phyloP scores from a whole-genome alignment of 2,888 invertebrate genomes.

The Glomeris marginata region DNA sequence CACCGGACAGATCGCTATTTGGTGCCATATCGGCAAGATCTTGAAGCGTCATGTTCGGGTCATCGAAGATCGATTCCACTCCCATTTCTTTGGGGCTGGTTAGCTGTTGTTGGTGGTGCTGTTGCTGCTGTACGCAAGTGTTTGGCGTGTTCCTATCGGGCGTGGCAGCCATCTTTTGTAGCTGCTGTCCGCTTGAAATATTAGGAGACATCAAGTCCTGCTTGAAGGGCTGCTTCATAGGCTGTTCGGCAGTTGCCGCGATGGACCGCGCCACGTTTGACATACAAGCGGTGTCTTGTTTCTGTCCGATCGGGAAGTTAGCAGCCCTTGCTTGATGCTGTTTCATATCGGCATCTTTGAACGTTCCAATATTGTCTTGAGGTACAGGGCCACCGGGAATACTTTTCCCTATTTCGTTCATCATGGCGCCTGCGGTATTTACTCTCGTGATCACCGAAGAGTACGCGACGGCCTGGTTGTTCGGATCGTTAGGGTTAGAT shows the following conservation, averaged over 20 bases:
- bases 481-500: too few relatives aligned
- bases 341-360: neutral
- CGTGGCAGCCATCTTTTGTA: constrained; percentile 1
- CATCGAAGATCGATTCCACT: constrained; percentile 8
- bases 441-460: constrained; percentile 14
- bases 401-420: neutral
- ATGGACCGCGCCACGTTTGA: constrained; percentile 1
- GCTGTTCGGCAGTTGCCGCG: neutral
- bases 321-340: constrained; percentile 3
- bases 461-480: constrained; percentile 6
- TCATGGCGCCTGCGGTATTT: constrained; percentile 3
- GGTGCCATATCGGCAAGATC: constrained; percentile 13
- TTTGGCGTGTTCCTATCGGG: neutral
- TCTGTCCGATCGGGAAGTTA: constrained; percentile 2
- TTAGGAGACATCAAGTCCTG: constrained; percentile 5
- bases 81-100: constrained; percentile 6
- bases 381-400: neutral
- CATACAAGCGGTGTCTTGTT: constrained; percentile 1
- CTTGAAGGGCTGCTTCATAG: too few relatives aligned
- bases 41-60: constrained; percentile 12
- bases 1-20: constrained; percentile 1
- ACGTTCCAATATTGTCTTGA: neutral
- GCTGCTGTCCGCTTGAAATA: constrained; percentile 3
- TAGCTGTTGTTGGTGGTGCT: constrained; percentile 5
- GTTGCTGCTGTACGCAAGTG: neutral